These are phyloP conservation scores for Telmatherina bonti DNA, from an alignment of 2,797 vertebrate genomes.

Conservation along the genomic window DNA sequence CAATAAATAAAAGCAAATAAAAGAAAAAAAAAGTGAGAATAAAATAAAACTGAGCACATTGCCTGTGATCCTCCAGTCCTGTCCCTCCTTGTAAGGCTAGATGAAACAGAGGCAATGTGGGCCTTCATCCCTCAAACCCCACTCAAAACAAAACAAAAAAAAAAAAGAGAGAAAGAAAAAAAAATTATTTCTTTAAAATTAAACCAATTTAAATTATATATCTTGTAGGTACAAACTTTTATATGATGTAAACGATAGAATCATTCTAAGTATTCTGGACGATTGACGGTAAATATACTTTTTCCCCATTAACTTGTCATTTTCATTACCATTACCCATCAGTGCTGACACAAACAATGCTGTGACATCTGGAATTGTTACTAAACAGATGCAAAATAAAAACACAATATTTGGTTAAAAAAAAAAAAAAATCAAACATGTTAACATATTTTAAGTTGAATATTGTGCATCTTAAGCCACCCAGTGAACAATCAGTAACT, in stretches of 20 bases:
- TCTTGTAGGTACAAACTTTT: slow-evolving; percentile 72
- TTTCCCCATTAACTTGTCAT: slow-evolving; percentile 36
- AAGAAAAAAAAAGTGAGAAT: slow-evolving; percentile 18
- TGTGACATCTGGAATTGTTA: slow-evolving; percentile 77
- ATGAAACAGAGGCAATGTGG: slow-evolving; percentile 71
- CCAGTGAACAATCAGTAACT: slow-evolving; percentile 68
- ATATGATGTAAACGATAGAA: slow-evolving; percentile 76
- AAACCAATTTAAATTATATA: slow-evolving; percentile 70
- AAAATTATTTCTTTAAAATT: slow-evolving; percentile 62
- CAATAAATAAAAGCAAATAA: slow-evolving; percentile 74
- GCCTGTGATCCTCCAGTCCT: slow-evolving; percentile 73
- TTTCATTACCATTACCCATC: slow-evolving; percentile 65
- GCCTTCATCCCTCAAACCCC: slow-evolving; percentile 53
- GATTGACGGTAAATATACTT: slow-evolving; percentile 70
- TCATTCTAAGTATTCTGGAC: slow-evolving; percentile 73
- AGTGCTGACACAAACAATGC: slow-evolving; percentile 75
- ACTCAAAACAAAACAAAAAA: slow-evolving; percentile 44
- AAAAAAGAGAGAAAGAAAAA: slow-evolving; percentile 44
- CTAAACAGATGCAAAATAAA: slow-evolving; percentile 70
- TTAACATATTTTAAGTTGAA: slow-evolving; percentile 58
- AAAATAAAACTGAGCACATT: slow-evolving; percentile 60
- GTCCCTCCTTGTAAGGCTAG: slow-evolving; percentile 83
- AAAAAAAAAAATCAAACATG: slow-evolving; percentile 47
- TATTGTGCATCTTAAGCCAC: slow-evolving; percentile 63
- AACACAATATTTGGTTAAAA: slow-evolving; percentile 67